Percentiles rank a stretch among this genome's conserved stretches.
phyloP scores from a whole-genome alignment of 2,888 invertebrate genomes.

The Eristalis arbustorum region DNA sequence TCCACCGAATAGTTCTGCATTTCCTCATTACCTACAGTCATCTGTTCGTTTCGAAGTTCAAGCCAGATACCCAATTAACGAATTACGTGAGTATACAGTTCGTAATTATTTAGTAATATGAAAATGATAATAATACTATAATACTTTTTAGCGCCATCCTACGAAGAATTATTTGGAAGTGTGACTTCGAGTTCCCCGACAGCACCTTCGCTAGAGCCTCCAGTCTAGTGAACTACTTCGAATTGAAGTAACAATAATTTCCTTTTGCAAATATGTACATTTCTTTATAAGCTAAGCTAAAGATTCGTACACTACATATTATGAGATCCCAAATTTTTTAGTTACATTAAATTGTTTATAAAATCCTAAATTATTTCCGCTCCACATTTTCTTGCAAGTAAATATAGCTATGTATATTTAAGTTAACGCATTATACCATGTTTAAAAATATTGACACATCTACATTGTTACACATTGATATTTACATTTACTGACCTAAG shows the following conservation, averaged over 20 bases:
- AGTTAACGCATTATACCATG: neutral
- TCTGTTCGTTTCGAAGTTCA: conserved; percentile 57
- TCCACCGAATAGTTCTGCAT: conserved; percentile 74
- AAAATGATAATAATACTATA: neutral
- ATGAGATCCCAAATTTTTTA: too few species aligned
- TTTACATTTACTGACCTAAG: neutral
- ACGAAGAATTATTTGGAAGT: conserved; percentile 79
- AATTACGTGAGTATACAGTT: conserved; percentile 51
- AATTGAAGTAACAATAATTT: conserved; percentile 30
- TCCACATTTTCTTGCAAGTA: neutral
- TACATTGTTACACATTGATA: neutral
- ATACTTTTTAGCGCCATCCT: conserved; percentile 77
- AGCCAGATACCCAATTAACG: conserved; percentile 61
- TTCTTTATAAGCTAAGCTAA: conserved; percentile 12
- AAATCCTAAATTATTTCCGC: neutral
- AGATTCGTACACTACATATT: neutral
- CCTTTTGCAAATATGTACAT: conserved; percentile 18
- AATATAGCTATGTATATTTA: neutral
- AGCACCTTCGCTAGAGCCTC: conserved; percentile 53
- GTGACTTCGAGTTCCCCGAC: conserved; percentile 71
- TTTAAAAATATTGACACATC: neutral
- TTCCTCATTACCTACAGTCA: conserved; percentile 56
- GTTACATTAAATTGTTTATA: neutral
- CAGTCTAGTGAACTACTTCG: conserved; percentile 8
- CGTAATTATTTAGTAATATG: neutral